Evolutionary conservation across 2,888 invertebrate genomes (phyloP).

Genomic region (Oscheius onirici): DNA sequence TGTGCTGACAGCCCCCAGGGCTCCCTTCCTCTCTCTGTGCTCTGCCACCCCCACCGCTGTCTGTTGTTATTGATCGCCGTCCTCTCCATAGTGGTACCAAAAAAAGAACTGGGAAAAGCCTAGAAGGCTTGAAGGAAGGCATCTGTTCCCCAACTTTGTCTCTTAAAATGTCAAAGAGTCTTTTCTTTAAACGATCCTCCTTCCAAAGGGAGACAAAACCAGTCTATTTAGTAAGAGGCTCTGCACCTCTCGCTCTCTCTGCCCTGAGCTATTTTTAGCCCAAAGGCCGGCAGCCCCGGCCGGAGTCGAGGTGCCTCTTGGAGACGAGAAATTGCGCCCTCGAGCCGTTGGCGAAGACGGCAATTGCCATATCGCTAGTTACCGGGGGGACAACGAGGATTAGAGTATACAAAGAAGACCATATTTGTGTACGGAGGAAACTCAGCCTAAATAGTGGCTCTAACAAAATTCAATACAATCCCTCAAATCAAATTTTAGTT

Average conservation of each 20-base stretch:
- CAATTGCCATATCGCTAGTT: slow-evolving; percentile 25
- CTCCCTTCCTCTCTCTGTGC: too few relatives aligned
- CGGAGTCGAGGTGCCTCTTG: slow-evolving; percentile 11
- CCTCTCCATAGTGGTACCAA: neutral
- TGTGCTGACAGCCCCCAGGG: too few relatives aligned
- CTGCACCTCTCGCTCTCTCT: neutral
- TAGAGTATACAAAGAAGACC: too few relatives aligned
- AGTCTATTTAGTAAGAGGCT: slow-evolving; percentile 22
- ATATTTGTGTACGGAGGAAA: too few relatives aligned
- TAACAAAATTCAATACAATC: too few relatives aligned
- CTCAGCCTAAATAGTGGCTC: too few relatives aligned
- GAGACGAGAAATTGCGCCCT: slow-evolving; percentile 33
- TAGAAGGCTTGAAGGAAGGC: neutral
- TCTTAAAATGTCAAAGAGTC: neutral
- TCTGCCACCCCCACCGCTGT: slow-evolving; percentile 6
- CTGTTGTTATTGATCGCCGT: slow-evolving; percentile 14
- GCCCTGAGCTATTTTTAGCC: slow-evolving; percentile 25
- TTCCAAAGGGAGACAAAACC: slow-evolving; percentile 1
- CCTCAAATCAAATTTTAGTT: too few relatives aligned
- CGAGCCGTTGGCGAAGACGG: slow-evolving; percentile 18
- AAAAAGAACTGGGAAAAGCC: neutral
- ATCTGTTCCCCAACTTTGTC: neutral
- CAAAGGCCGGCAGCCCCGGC: neutral
- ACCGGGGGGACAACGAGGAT: neutral
- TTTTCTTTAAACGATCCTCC: neutral